These are phyloP conservation scores for Drusus annulatus DNA, from an alignment of 1,140 invertebrate species.

Conservation along the genomic window DNA sequence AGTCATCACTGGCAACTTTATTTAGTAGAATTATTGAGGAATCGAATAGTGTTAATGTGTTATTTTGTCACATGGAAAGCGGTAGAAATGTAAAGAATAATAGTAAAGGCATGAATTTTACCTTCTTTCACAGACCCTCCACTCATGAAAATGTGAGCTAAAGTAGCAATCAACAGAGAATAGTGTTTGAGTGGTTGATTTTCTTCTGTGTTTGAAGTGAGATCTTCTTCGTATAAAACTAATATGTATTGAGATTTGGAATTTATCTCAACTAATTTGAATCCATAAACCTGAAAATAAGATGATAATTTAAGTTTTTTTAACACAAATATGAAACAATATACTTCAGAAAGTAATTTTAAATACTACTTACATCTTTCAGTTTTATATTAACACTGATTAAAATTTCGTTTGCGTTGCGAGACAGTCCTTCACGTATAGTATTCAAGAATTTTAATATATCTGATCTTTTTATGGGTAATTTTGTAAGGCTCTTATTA, in stretches of 20 bases:
- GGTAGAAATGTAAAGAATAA: background rate
- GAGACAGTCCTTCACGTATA: conserved; percentile 5
- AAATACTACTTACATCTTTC: conserved; percentile 36
- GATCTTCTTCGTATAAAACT: conserved; percentile 38
- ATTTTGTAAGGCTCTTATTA: conserved; percentile 29
- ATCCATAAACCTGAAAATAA: conserved; percentile 53
- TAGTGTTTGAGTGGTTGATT: conserved; percentile 19
- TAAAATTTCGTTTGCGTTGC: conserved; percentile 29
- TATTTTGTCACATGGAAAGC: background rate
- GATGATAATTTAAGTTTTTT: background rate
- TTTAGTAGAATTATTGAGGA: background rate
- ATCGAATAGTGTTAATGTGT: background rate
- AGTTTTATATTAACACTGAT: background rate
- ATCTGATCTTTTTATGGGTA: conserved; percentile 45
- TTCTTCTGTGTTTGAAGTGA: conserved; percentile 2
- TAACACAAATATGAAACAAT: background rate
- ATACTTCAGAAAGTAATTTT: background rate
- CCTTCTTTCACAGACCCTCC: conserved; percentile 53
- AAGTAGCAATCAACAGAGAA: conserved; percentile 35
- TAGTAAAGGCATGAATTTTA: conserved; percentile 17
- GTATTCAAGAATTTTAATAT: conserved; percentile 31
- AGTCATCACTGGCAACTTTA: conserved; percentile 43
- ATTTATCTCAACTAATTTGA: conserved; percentile 42
- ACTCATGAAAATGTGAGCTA: conserved; percentile 55
- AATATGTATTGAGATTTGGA: conserved; percentile 50